phyloP scores from a whole-genome alignment of 2,113 vertebrate genomes.

The Morone chrysops region DNA sequence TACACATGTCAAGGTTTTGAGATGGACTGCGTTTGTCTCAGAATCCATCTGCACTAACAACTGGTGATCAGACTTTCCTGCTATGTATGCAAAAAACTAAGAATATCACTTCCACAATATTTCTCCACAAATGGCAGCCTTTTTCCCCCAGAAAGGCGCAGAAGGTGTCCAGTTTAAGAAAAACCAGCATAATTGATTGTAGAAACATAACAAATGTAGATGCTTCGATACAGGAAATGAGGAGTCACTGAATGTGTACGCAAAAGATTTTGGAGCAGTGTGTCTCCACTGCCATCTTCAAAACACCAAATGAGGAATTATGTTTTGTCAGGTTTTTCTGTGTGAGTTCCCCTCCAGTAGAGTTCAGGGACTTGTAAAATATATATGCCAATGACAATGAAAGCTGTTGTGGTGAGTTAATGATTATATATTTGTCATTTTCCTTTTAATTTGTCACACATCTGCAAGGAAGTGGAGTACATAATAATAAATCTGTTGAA shows the following conservation, averaged over 20 bases:
- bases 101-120: slow-evolving; percentile 6
- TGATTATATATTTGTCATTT: background rate
- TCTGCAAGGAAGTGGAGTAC: background rate
- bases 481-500: background rate
- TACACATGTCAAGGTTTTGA: slow-evolving; percentile 28
- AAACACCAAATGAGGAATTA: background rate
- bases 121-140: background rate
- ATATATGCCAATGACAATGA: background rate
- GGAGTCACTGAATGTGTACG: background rate
- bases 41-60: slow-evolving; percentile 18
- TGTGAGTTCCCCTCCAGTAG: background rate
- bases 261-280: background rate
- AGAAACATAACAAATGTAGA: background rate
- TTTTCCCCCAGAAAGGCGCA: no score
- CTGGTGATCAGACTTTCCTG: slow-evolving; percentile 15
- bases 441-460: background rate
- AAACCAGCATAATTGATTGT: background rate
- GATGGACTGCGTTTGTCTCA: background rate
- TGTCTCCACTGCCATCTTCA: background rate
- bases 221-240: no score
- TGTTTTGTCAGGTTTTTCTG: background rate
- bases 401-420: background rate
- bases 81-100: slow-evolving; percentile 29
- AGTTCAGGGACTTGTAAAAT: background rate
- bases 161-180: background rate